Percentiles rank a stretch among this genome's conserved stretches.
Evolutionary conservation across 2,113 vertebrate genomes (phyloP).

Genomic region (Protobothrops flavoviridis): DNA sequence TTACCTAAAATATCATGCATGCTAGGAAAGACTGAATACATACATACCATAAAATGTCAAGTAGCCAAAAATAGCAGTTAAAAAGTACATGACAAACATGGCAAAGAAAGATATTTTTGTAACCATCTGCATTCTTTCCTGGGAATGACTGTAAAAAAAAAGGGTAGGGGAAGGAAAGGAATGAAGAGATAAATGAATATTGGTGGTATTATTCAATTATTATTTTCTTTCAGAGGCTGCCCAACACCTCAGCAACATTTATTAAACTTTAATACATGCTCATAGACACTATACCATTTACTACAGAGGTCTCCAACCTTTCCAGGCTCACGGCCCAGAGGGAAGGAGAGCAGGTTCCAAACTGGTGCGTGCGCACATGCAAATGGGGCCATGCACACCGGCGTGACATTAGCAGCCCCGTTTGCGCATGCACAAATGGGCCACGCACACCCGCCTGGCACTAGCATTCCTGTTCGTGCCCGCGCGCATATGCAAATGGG

Average conservation of each 20-base stretch:
- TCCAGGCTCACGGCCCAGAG: no score
- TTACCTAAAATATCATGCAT: background rate
- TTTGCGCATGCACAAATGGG: no score
- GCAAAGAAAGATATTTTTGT: conserved; percentile 80
- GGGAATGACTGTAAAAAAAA: conserved; percentile 71
- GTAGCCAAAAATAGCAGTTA: conserved; percentile 83
- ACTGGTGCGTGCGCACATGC: no score
- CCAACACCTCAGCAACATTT: background rate
- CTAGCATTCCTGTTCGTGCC: no score
- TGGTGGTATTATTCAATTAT: background rate
- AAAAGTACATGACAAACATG: conserved; percentile 82
- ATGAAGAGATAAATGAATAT: conserved; percentile 19
- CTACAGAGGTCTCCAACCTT: no score
- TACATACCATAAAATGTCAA: conserved; percentile 81
- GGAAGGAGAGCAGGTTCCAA: no score
- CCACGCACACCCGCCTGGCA: no score
- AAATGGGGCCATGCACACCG: no score
- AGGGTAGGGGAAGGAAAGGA: conserved; percentile 3
- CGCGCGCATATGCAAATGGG: no score
- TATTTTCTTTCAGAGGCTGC: background rate
- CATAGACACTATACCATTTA: background rate
- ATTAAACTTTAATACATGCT: conserved; percentile 34
- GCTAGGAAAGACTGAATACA: conserved; percentile 52
- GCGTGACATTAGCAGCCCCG: no score
- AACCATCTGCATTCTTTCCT: conserved; percentile 82